A percentile compares a stretch with the other conserved stretches of the same genome.
These are phyloP conservation scores for Temnothorax curvispinosus DNA, from an alignment of 1,140 invertebrate genomes.

Conservation along the genomic window DNA sequence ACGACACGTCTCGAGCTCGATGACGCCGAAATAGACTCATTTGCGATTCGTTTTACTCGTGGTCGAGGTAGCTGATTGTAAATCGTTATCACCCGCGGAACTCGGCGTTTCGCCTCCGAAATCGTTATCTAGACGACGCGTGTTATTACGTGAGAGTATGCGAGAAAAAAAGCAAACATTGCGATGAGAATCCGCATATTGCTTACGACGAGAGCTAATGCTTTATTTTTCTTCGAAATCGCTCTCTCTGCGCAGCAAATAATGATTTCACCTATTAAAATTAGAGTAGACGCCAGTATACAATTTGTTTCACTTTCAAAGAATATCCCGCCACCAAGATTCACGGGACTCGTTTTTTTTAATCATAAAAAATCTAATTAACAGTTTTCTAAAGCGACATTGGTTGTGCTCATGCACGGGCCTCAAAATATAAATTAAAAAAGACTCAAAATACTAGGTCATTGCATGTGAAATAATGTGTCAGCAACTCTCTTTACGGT, in stretches of 20 bases:
- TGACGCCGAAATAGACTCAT: slow-evolving; percentile 1
- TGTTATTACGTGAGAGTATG: background rate
- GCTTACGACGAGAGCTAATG: background rate
- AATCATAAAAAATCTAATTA: background rate
- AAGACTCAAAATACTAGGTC: too few species aligned
- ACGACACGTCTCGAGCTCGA: background rate
- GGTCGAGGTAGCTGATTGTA: background rate
- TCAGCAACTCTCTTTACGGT: too few species aligned
- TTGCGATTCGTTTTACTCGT: background rate
- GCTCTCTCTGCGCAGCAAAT: background rate
- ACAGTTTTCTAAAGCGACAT: background rate
- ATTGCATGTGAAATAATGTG: too few species aligned
- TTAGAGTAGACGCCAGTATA: background rate
- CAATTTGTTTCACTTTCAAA: background rate
- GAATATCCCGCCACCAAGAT: background rate
- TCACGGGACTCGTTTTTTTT: background rate
- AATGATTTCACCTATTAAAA: slow-evolving; percentile 21
- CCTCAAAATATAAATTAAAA: too few species aligned
- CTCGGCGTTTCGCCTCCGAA: background rate
- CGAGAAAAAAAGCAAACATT: background rate
- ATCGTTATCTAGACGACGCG: background rate
- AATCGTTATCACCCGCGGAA: slow-evolving; percentile 8
- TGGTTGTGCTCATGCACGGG: too few species aligned
- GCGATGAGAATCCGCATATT: background rate
- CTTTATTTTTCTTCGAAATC: background rate